Evolutionary conservation across 2,797 vertebrate species (phyloP).

Genomic region (Luscinia megarhynchos): DNA sequence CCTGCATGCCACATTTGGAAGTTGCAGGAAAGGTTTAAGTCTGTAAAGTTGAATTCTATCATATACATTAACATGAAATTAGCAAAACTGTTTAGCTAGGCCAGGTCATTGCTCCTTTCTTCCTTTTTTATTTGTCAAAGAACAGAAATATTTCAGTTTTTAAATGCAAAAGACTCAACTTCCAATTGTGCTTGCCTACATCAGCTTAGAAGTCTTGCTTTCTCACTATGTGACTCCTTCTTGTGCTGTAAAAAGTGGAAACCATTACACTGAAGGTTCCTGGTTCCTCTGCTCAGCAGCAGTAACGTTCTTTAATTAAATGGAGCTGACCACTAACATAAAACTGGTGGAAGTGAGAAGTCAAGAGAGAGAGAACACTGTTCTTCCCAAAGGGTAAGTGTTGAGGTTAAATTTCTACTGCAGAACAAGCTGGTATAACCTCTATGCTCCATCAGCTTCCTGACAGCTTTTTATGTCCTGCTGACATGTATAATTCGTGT

Average conservation of each 20-base stretch:
- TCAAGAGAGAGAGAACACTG: background rate
- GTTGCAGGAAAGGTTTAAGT: background rate
- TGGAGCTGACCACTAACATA: background rate
- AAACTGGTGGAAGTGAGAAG: background rate
- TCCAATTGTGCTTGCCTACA: background rate
- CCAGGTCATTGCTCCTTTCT: background rate
- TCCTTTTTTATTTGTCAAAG: background rate
- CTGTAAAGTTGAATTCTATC: background rate
- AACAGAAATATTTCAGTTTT: background rate
- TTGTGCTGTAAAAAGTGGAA: background rate
- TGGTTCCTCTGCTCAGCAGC: background rate
- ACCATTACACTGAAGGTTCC: background rate
- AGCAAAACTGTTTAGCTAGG: background rate
- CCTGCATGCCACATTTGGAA: background rate
- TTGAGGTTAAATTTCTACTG: background rate
- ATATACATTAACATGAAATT: background rate
- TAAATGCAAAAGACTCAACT: background rate
- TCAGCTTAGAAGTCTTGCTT: background rate
- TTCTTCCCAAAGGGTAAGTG: background rate
- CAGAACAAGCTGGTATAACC: background rate
- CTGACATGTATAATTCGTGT: background rate
- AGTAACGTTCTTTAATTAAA: background rate
- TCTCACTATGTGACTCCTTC: background rate
- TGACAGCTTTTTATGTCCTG: background rate
- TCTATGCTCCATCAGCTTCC: background rate